Percentiles rank a stretch among this genome's conserved stretches.
phyloP scores from a whole-genome alignment of 2,888 invertebrate genomes.

The Acronicta psi region DNA sequence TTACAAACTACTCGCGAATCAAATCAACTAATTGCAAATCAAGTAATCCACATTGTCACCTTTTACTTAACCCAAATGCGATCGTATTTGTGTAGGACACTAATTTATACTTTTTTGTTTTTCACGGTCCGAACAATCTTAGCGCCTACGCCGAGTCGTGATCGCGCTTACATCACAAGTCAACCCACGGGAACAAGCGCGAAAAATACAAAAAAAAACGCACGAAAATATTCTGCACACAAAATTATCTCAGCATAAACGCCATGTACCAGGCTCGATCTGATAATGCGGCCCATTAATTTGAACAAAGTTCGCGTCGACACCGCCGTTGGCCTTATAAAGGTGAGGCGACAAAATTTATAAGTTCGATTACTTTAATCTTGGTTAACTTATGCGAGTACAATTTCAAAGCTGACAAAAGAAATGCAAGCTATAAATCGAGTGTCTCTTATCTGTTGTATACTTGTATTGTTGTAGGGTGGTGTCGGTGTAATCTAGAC shows the following conservation, averaged over 20 bases:
- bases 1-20: too few species aligned
- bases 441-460: constrained; percentile 83
- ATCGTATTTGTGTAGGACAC: constrained; percentile 48
- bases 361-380: constrained; percentile 90
- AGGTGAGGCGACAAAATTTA: constrained; percentile 89
- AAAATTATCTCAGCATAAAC: constrained; percentile 89
- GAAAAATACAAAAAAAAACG: constrained; percentile 73
- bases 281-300: constrained; percentile 88
- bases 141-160: constrained; percentile 63
- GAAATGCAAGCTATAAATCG: constrained; percentile 89
- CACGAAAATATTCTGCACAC: constrained; percentile 75
- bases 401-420: constrained; percentile 90
- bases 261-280: constrained; percentile 87
- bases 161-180: constrained; percentile 60
- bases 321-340: constrained; percentile 86
- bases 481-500: constrained; percentile 81
- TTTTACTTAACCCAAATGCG: constrained; percentile 26
- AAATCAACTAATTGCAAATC: too few species aligned
- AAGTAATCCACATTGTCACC: not conserved
- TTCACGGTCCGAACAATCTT: constrained; percentile 54
- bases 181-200: constrained; percentile 67
- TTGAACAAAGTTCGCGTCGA: constrained; percentile 88
- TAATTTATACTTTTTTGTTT: constrained; percentile 51
- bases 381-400: constrained; percentile 89
- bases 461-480: constrained; percentile 84